These are phyloP conservation scores for Liparis tanakae DNA, from an alignment of 2,797 vertebrate genomes.

Conservation along the genomic window DNA sequence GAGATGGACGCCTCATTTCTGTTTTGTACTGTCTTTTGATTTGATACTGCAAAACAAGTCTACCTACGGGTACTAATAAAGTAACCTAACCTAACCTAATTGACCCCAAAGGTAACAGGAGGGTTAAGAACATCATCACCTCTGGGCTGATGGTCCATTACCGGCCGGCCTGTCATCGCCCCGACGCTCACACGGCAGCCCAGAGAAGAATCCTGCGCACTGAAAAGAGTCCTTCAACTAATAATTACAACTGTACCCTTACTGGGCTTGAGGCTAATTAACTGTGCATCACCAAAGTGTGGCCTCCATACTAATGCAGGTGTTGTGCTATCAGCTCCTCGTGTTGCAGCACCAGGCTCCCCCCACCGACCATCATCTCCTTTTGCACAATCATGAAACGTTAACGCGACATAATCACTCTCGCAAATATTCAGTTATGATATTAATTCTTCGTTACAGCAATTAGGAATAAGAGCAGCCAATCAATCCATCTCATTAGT, in stretches of 20 bases:
- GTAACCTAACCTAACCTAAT: no score
- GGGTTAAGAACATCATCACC: slow-evolving; percentile 71
- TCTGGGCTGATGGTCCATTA: slow-evolving; percentile 58
- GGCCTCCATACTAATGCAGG: slow-evolving; percentile 67
- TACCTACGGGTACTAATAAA: no score
- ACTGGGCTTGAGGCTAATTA: slow-evolving; percentile 69
- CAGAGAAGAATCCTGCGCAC: slow-evolving; percentile 56
- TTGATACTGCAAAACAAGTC: no score
- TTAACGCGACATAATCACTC: slow-evolving; percentile 56
- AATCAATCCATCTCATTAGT: slow-evolving; percentile 70
- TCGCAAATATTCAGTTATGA: slow-evolving; percentile 57
- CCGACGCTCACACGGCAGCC: slow-evolving; percentile 46
- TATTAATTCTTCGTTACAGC: slow-evolving; percentile 70
- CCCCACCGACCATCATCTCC: slow-evolving; percentile 18
- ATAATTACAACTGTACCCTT: slow-evolving; percentile 68
- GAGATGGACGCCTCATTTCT: no score
- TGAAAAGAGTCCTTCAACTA: slow-evolving; percentile 71
- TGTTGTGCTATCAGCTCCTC: slow-evolving; percentile 36
- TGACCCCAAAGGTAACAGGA: no score
- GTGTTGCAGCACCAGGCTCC: slow-evolving; percentile 30
- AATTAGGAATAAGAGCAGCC: slow-evolving; percentile 60
- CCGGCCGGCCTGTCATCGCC: slow-evolving; percentile 60
- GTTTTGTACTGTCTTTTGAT: no score
- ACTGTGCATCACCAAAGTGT: slow-evolving; percentile 60
- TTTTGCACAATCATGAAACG: slow-evolving; percentile 40